A percentile compares a stretch with the other conserved stretches of the same genome.
phyloP scores from a whole-genome alignment of 2,888 invertebrate genomes.

The Diarsia brunnea region DNA sequence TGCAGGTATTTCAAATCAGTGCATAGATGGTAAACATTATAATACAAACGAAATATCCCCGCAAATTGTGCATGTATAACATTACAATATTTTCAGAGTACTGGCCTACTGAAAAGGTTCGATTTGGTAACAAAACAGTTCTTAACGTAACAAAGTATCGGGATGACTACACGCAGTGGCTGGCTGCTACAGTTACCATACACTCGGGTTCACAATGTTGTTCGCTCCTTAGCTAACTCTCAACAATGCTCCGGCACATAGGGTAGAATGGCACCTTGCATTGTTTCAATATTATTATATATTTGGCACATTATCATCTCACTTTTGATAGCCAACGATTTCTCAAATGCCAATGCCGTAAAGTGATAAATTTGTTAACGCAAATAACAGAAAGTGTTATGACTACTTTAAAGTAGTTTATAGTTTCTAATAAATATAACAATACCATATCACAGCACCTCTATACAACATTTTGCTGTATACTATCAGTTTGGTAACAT shows the following conservation, averaged over 20 bases:
- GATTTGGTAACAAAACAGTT: constrained; percentile 30
- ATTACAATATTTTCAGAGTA: constrained; percentile 28
- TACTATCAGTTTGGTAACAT: constrained; percentile 77
- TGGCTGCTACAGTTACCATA: neutral
- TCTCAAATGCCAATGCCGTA: constrained; percentile 50
- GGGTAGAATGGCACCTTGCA: constrained; percentile 37
- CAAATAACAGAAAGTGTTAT: constrained; percentile 68
- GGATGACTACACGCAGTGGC: neutral
- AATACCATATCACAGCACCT: constrained; percentile 86
- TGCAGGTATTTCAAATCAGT: constrained; percentile 27
- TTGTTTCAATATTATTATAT: constrained; percentile 54
- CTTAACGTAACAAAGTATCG: constrained; percentile 33
- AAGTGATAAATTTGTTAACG: constrained; percentile 59
- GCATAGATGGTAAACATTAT: constrained; percentile 14
- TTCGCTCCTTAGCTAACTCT: constrained; percentile 13
- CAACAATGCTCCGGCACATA: constrained; percentile 13
- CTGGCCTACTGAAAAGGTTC: constrained; percentile 6
- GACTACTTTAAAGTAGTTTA: constrained; percentile 73
- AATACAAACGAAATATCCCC: constrained; percentile 1
- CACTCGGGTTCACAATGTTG: constrained; percentile 14
- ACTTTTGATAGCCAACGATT: constrained; percentile 65
- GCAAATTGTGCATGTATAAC: constrained; percentile 14
- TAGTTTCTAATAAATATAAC: constrained; percentile 77
- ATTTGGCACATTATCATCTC: constrained; percentile 70
- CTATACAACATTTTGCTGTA: constrained; percentile 79